Percentiles rank a stretch among this genome's conserved stretches.
Evolutionary conservation across 2,797 vertebrate genomes (phyloP).

Genomic region (Callimico goeldii): DNA sequence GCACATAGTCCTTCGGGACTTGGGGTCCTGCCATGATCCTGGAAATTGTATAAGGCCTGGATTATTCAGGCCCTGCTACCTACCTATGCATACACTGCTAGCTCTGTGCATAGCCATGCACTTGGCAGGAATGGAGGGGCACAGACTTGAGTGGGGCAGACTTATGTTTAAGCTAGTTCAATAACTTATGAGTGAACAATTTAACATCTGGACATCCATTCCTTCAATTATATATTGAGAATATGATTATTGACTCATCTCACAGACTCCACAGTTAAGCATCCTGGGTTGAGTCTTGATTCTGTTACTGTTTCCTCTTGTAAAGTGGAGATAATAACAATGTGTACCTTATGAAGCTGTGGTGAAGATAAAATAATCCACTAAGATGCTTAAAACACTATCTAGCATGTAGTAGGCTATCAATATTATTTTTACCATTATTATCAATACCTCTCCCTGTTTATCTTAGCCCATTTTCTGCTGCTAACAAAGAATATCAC

Average conservation of each 20-base stretch:
- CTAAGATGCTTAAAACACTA: not conserved
- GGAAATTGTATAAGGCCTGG: not conserved
- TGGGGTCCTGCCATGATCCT: not conserved
- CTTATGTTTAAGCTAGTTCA: not conserved
- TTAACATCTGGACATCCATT: not conserved
- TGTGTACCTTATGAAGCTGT: not conserved
- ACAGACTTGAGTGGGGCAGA: not conserved
- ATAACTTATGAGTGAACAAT: not conserved
- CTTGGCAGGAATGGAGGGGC: not conserved
- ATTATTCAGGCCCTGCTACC: not conserved
- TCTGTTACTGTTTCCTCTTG: not conserved
- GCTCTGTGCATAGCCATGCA: not conserved
- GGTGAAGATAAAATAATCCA: constrained; percentile 1
- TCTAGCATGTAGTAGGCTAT: not conserved
- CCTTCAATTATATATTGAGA: not conserved
- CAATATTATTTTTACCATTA: constrained; percentile 20
- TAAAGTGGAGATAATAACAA: not conserved
- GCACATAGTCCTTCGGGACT: not conserved
- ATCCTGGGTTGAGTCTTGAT: constrained; percentile 33
- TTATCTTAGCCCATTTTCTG: not conserved
- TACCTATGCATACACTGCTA: not conserved
- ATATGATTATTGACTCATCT: constrained; percentile 27
- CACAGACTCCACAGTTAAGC: not conserved
- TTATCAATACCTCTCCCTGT: not conserved
- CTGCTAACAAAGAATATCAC: not conserved